A percentile compares a stretch with the other conserved stretches of the same genome.
phyloP scores from a whole-genome alignment of 2,113 vertebrate species.

The Ellobius talpinus region DNA sequence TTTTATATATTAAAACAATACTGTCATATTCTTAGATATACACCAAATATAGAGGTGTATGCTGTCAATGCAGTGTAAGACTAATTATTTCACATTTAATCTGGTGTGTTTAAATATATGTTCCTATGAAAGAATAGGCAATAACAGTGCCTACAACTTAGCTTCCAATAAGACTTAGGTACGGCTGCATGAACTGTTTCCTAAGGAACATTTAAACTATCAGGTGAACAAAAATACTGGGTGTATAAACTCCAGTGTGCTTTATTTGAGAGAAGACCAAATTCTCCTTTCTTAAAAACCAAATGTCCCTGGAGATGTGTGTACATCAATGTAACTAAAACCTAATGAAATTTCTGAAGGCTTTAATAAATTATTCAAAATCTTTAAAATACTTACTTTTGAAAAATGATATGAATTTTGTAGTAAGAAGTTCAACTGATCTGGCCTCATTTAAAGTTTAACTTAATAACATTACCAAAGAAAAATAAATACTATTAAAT shows the following conservation, averaged over 20 bases:
- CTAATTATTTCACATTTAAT: constrained; percentile 38
- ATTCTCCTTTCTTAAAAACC: constrained; percentile 29
- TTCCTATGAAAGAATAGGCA: constrained; percentile 8
- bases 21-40: neutral
- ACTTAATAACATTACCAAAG: constrained; percentile 78
- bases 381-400: constrained; percentile 67
- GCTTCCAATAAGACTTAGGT: neutral
- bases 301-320: constrained; percentile 7
- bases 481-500: constrained; percentile 78
- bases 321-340: constrained; percentile 51
- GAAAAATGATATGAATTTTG: constrained; percentile 65
- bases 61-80: neutral
- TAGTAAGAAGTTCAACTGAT: constrained; percentile 62
- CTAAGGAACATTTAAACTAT: neutral
- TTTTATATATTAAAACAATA: constrained; percentile 21
- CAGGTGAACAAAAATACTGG: neutral
- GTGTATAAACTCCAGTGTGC: neutral
- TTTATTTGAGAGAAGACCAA: constrained; percentile 46
- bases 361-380: constrained; percentile 78
- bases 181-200: neutral
- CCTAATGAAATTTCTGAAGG: constrained; percentile 52
- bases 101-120: constrained; percentile 27
- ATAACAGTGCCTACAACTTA: neutral
- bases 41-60: neutral
- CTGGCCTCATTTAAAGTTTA: constrained; percentile 67